A percentile compares a stretch with the other conserved stretches of the same genome.
These are phyloP conservation scores for Drosophila sucinea DNA, from an alignment of 1,140 invertebrate genomes.

Conservation along the genomic window DNA sequence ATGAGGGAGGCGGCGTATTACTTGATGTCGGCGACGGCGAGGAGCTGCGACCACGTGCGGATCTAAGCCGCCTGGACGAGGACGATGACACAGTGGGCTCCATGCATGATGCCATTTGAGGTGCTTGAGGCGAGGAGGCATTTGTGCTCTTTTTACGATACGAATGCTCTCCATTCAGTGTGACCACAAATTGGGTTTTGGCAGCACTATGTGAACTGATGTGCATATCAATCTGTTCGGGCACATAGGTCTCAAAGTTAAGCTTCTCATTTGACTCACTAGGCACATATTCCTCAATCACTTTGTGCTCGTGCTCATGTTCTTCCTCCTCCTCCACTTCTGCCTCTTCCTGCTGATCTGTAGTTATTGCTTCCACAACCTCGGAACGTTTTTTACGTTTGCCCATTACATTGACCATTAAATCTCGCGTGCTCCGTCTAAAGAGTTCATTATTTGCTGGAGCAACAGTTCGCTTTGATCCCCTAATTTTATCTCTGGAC, in stretches of 20 bases:
- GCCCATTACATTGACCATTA: constrained; percentile 69
- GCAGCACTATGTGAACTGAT: constrained; percentile 54
- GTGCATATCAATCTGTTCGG: constrained; percentile 57
- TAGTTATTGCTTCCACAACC: neutral
- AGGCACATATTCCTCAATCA: constrained; percentile 63
- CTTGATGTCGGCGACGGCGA: constrained; percentile 62
- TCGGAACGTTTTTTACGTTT: constrained; percentile 37
- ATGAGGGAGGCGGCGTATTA: constrained; percentile 61
- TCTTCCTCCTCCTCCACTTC: constrained; percentile 59
- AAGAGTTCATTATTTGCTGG: constrained; percentile 54
- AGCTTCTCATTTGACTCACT: constrained; percentile 14
- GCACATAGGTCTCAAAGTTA: constrained; percentile 55
- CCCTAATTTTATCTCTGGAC: constrained; percentile 20
- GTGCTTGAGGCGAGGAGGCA: constrained; percentile 42
- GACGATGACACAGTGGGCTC: constrained; percentile 69
- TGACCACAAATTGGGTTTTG: constrained; percentile 86
- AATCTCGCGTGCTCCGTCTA: constrained; percentile 64
- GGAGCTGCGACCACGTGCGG: constrained; percentile 49
- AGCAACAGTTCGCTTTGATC: constrained; percentile 20
- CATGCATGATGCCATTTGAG: constrained; percentile 69
- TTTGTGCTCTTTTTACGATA: constrained; percentile 33
- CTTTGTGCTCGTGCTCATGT: constrained; percentile 41
- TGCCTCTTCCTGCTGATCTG: constrained; percentile 23
- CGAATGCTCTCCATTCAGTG: constrained; percentile 84
- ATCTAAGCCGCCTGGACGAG: constrained; percentile 48